Base-by-base conservation (phyloP, 2,888 invertebrate genomes). In the Platycheirus albimanus region DNA sequence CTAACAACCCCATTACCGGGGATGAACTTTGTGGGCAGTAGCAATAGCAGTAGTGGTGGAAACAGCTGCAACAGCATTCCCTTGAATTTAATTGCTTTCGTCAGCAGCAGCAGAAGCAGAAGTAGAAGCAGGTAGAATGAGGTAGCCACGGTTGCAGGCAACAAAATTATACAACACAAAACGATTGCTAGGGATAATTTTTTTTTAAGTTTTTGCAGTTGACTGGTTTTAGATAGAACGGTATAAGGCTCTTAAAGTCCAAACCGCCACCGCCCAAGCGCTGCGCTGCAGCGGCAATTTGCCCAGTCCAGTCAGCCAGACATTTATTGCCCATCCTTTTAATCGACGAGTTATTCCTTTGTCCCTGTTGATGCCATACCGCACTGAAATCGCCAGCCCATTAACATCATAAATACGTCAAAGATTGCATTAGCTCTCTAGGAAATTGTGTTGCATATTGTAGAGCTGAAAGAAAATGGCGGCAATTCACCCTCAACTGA, bases 371-470 rank as follows among this genome's bases (percentile, higher is more conserved):
- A 43, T 45, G 30, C 17, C 30, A 30, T 45, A 45, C 30, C 28
- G 24, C 19, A 45, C 45, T 58, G 17, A 15, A n/a, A 64, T 24
- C 61, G 17, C 41, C 36, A 64, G 43, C 56, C 83, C 72, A 74
- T 74, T 83, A 83, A 74, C 74, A 67, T 78, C 83, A 83, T 78
- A 83, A 83, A 83, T 83, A 78, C 83, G 69, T 78, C 74, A 69
- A 69, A 56, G 67, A 78, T 78, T 78, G 78, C 64, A 78, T 78
- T 78, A 78, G 78, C 47, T 43, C 28, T 19, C 24, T 28, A 58
- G 41, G 13, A 24, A 15, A 28, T 28, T 15, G 24, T 28, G 41
- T n/a, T n/a, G n/a, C n/a, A n/a, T n/a, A n/a, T n/a, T n/a, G n/a
- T 15, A 58, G 58, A 24, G 41, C 41, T 15, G 13, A 19, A 54